These are phyloP conservation scores for Orcinus orca DNA, from an alignment of 2,113 vertebrate genomes.

Conservation along the genomic window DNA sequence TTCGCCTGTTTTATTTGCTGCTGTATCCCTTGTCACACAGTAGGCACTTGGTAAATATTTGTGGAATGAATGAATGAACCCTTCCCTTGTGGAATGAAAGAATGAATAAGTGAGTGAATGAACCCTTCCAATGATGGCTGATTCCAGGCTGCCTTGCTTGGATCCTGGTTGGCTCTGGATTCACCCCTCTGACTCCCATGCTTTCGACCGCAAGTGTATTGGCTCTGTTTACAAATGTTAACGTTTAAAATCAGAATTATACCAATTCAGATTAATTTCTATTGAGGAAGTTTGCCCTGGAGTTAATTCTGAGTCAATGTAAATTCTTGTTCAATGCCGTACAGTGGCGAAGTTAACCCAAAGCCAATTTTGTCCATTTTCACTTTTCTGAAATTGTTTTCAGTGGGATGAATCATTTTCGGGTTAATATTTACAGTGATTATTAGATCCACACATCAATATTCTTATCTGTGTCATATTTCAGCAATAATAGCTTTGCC, in stretches of 20 bases:
- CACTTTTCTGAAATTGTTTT: conserved; percentile 11
- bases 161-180: not conserved
- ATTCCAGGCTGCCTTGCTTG: not conserved
- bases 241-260: not conserved
- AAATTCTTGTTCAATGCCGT: not conserved
- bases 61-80: not conserved
- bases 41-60: not conserved
- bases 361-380: not conserved
- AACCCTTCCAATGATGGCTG: not conserved
- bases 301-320: not conserved
- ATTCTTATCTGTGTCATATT: not conserved
- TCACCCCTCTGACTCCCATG: not conserved
- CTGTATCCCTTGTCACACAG: not conserved
- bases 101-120: not conserved
- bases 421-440: not conserved
- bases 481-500: not conserved
- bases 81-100: not conserved
- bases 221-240: not conserved
- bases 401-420: not conserved
- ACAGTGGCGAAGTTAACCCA: not conserved
- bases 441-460: not conserved
- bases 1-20: not conserved
- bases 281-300: not conserved
- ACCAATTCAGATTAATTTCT: not conserved
- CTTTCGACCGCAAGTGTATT: not conserved